Evolutionary conservation across 2,797 vertebrate species (phyloP).

Genomic region (Dendrocincla fuliginosa): DNA sequence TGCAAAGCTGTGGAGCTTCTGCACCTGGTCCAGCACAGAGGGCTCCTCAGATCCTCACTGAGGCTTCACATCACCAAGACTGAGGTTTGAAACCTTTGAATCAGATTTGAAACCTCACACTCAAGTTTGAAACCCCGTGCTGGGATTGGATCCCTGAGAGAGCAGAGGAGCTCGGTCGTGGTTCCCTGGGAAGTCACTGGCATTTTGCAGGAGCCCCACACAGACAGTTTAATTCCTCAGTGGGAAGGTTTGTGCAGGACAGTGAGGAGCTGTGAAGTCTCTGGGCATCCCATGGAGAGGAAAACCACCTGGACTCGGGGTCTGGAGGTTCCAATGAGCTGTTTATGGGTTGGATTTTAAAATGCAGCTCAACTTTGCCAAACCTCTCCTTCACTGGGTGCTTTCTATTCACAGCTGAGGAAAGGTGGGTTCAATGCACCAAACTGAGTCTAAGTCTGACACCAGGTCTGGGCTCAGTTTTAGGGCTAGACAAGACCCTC

Average conservation of each 20-base stretch:
- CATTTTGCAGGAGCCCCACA: not conserved
- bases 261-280: not conserved
- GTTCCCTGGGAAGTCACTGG: not conserved
- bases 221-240: too few relatives aligned
- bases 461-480: not conserved
- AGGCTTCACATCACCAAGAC: not conserved
- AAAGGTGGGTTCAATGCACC: not conserved
- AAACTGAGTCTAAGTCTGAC: not conserved
- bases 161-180: not conserved
- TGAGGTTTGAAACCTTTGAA: not conserved
- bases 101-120: not conserved
- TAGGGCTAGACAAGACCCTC: not conserved
- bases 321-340: not conserved
- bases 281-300: not conserved
- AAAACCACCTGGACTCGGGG: not conserved
- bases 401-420: not conserved
- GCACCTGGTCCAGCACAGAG: not conserved
- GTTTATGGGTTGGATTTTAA: not conserved
- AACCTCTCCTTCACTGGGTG: not conserved
- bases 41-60: not conserved
- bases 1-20: not conserved
- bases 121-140: not conserved
- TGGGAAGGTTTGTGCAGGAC: not conserved
- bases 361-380: not conserved
- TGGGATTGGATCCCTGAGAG: not conserved